Percentiles rank a stretch among this genome's conserved stretches.
These are phyloP conservation scores for Nannoperca australis DNA, from an alignment of 2,797 vertebrate genomes.

Conservation along the genomic window DNA sequence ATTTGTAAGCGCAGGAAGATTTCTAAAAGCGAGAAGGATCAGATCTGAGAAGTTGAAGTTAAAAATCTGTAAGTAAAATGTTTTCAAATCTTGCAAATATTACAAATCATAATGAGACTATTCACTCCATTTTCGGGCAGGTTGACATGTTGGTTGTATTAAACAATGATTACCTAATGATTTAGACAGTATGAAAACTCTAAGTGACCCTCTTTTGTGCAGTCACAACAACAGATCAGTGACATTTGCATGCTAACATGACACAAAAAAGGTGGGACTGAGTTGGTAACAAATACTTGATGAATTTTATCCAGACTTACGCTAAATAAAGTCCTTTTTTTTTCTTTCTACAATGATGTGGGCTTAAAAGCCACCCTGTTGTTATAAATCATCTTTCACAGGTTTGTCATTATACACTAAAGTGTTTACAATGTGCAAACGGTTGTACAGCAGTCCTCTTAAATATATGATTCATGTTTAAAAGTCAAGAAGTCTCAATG, in stretches of 20 bases:
- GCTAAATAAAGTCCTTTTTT: no score
- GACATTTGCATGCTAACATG: conserved; percentile 3
- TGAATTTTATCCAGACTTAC: neutral
- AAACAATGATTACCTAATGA: neutral
- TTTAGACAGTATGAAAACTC: conserved; percentile 19
- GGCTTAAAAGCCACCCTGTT: neutral
- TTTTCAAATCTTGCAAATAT: no score
- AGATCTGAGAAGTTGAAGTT: no score
- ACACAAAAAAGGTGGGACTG: neutral
- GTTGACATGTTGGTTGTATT: neutral
- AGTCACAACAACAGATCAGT: neutral
- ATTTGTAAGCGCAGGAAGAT: no score
- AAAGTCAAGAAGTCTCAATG: neutral
- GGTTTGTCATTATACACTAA: neutral
- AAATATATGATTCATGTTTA: neutral
- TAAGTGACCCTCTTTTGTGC: neutral
- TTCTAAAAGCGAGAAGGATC: no score
- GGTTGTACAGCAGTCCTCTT: neutral
- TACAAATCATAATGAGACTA: no score
- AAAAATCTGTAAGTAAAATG: no score
- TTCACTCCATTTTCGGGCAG: neutral
- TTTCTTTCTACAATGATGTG: neutral
- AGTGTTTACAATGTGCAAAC: neutral
- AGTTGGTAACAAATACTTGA: neutral
- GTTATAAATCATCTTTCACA: neutral